These are phyloP conservation scores for Monomorium pharaonis DNA, from an alignment of 1,140 invertebrate genomes.

Conservation along the genomic window DNA sequence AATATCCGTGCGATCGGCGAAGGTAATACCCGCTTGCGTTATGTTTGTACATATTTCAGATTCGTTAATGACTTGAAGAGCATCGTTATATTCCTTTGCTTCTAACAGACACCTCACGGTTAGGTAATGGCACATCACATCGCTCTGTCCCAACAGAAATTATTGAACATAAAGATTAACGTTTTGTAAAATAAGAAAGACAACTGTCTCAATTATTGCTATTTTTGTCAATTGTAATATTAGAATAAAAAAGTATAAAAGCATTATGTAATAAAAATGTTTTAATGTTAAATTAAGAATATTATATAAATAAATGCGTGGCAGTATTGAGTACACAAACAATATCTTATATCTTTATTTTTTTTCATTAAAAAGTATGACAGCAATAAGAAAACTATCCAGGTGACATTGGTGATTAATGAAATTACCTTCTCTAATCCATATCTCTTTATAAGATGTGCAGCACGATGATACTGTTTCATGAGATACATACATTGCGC, in stretches of 20 bases:
- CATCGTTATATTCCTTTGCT: constrained; percentile 93
- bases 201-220: not conserved
- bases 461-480: constrained; percentile 95
- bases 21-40: constrained; percentile 76
- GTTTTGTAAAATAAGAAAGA: not conserved
- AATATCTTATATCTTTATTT: too few species aligned
- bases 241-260: too few species aligned
- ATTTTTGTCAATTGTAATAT: too few species aligned
- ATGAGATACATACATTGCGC: constrained; percentile 96
- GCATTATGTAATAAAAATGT: too few species aligned
- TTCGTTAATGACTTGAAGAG: constrained; percentile 90
- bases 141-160: constrained; percentile 84
- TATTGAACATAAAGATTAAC: not conserved
- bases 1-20: constrained; percentile 79
- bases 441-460: constrained; percentile 91
- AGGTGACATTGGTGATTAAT: not conserved
- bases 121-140: constrained; percentile 92
- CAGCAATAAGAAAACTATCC: too few species aligned
- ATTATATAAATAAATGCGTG: too few species aligned
- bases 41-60: constrained; percentile 86
- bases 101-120: constrained; percentile 92
- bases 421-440: constrained; percentile 90
- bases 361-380: too few species aligned
- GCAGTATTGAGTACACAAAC: too few species aligned
- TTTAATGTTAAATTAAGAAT: too few species aligned